These are phyloP conservation scores for Nemurella pictetii DNA, from an alignment of 2,888 invertebrate species.

Conservation along the genomic window DNA sequence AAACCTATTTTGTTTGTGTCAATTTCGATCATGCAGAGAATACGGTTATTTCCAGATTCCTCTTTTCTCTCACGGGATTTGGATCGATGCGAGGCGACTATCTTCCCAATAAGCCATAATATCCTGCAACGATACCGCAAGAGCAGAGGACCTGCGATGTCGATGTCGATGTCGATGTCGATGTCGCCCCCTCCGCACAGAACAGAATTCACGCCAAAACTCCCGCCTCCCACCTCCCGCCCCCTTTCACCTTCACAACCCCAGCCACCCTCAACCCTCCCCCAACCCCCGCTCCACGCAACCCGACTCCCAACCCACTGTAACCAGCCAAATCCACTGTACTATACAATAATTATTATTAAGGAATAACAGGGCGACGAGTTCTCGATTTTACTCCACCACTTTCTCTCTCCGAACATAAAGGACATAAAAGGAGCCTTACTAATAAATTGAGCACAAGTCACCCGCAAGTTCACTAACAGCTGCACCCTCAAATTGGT, in stretches of 20 bases:
- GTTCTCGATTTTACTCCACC: not conserved
- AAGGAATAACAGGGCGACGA: not conserved
- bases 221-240: not conserved
- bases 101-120: slow-evolving; percentile 4
- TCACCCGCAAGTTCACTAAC: not conserved
- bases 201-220: not conserved
- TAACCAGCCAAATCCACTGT: slow-evolving; percentile 5
- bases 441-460: slow-evolving; percentile 6
- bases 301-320: not conserved
- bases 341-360: slow-evolving; percentile 2
- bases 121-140: not conserved
- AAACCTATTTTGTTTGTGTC: not conserved
- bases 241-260: no score
- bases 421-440: not conserved
- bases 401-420: not conserved
- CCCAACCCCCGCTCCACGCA: not conserved
- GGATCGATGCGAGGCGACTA: not conserved
- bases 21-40: not conserved
- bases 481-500: not conserved
- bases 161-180: not conserved
- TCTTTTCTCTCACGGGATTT: not conserved
- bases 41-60: slow-evolving; percentile 1
- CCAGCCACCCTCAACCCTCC: not conserved
- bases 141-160: no score
- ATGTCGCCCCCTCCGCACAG: not conserved